A percentile compares a stretch with the other conserved stretches of the same genome.
Conservation (phyloP, 2,797 vertebrate genomes). For the Menidia menidia region DNA sequence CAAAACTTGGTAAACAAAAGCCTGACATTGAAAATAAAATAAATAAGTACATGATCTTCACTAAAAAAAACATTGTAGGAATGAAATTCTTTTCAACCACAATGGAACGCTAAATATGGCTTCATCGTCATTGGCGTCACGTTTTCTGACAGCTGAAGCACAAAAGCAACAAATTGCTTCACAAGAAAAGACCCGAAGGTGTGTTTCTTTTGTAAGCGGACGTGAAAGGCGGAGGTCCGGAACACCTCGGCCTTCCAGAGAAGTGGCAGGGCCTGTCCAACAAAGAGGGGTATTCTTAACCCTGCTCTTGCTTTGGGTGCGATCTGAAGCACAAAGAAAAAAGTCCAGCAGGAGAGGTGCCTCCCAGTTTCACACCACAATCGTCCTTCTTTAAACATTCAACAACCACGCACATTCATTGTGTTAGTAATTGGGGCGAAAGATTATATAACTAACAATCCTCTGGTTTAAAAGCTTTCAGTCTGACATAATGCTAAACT, state of each 20-base stretch:
- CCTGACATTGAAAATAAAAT: slow-evolving; percentile 18
- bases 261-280: background rate
- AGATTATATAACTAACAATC: background rate
- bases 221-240: background rate
- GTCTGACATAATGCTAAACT: background rate
- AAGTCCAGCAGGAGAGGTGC: background rate
- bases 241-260: background rate
- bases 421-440: background rate
- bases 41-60: slow-evolving; percentile 34
- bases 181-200: background rate
- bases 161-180: background rate
- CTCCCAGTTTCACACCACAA: no score
- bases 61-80: background rate
- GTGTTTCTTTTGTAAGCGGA: background rate
- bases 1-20: slow-evolving; percentile 23
- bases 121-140: background rate
- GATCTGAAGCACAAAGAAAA: background rate
- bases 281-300: background rate
- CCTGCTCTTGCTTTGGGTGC: background rate
- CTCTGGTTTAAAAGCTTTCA: background rate
- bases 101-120: slow-evolving; percentile 5
- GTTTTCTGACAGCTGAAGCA: slow-evolving; percentile 1
- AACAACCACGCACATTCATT: background rate
- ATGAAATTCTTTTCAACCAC: background rate
- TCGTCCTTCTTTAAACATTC: background rate